phyloP scores from a whole-genome alignment of 2,113 vertebrate species.

The Electrona antarctica region DNA sequence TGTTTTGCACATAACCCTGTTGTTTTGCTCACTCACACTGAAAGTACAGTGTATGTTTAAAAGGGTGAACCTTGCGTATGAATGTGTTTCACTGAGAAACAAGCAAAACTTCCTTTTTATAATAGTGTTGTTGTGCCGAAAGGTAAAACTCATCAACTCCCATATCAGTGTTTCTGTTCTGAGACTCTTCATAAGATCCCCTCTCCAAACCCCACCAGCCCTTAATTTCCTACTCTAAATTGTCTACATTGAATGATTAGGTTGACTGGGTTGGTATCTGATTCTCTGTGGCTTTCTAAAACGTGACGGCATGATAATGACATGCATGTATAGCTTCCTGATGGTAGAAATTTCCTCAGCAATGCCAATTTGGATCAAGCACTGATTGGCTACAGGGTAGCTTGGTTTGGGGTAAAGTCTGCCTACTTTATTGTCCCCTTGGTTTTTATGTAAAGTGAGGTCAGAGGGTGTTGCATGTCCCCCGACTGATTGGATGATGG shows the following conservation, averaged over 20 bases:
- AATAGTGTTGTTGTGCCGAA: constrained; percentile 33
- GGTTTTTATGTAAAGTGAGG: constrained; percentile 30
- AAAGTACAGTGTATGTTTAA: constrained; percentile 36
- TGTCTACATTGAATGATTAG: constrained; percentile 13
- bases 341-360: constrained; percentile 25
- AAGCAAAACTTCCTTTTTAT: constrained; percentile 18
- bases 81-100: constrained; percentile 39
- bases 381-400: constrained; percentile 27
- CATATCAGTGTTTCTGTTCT: constrained; percentile 48
- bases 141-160: constrained; percentile 37
- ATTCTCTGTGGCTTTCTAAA: constrained; percentile 24
- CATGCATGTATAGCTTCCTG: constrained; percentile 53
- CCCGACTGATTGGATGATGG: constrained; percentile 19
- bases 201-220: constrained; percentile 11
- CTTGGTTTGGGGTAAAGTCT: constrained; percentile 18
- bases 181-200: constrained; percentile 27
- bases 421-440: constrained; percentile 13
- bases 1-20: constrained; percentile 52
- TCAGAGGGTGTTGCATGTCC: constrained; percentile 50
- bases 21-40: constrained; percentile 34
- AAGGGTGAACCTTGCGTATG: constrained; percentile 36
- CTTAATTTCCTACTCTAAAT: constrained; percentile 5
- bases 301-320: constrained; percentile 53
- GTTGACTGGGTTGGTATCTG: constrained; percentile 20
- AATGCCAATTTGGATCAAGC: constrained; percentile 16